Conservation (phyloP, 2,113 vertebrate species). For the Phodopus roborovskii region DNA sequence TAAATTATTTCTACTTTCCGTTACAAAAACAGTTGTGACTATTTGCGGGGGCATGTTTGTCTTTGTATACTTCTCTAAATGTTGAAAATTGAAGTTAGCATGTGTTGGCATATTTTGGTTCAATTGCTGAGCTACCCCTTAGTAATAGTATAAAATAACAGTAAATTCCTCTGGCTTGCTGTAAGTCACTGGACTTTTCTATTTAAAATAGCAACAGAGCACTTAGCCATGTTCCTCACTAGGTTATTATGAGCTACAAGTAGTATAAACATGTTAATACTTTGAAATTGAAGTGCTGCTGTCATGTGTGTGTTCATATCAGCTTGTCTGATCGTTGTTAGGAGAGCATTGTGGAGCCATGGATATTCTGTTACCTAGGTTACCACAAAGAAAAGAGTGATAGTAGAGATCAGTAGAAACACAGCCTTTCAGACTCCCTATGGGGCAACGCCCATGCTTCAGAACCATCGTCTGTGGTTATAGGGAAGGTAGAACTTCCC, state of each 20-base stretch:
- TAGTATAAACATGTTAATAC: not conserved
- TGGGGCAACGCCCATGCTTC: not conserved
- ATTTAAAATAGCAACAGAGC: constrained; percentile 33
- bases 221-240: not conserved
- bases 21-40: not conserved
- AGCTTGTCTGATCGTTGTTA: not conserved
- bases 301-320: not conserved
- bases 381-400: not conserved
- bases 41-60: not conserved
- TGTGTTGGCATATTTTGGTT: not conserved
- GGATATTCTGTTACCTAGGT: constrained; percentile 3
- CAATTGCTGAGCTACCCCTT: not conserved
- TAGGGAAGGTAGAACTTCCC: constrained; percentile 7
- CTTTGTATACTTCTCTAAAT: constrained; percentile 22
- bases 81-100: constrained; percentile 37
- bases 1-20: constrained; percentile 22
- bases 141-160: not conserved
- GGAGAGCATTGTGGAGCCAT: not conserved
- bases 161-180: not conserved
- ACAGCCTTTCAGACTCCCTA: not conserved
- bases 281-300: constrained; percentile 1
- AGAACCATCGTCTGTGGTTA: not conserved
- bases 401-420: not conserved
- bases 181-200: not conserved
- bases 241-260: not conserved